These are phyloP conservation scores for Bettongia penicillata DNA, from an alignment of 2,113 vertebrate species.

Conservation along the genomic window DNA sequence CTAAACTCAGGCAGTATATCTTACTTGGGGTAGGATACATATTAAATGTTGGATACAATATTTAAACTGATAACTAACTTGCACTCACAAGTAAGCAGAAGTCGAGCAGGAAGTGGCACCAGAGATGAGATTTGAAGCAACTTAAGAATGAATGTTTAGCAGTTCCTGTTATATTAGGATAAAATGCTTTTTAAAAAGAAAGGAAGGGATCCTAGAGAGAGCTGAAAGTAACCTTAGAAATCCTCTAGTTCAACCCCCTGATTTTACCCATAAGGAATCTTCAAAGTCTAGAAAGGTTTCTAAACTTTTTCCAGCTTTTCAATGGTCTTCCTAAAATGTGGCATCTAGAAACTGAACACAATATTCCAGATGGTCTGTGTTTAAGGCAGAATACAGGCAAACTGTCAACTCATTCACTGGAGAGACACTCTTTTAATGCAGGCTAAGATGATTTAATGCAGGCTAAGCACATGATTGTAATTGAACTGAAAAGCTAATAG, in stretches of 20 bases:
- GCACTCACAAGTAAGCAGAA: neutral
- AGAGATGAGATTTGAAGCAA: neutral
- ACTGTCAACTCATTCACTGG: neutral
- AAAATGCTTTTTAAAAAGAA: neutral
- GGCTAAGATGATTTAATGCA: too few relatives aligned
- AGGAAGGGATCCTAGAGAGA: neutral
- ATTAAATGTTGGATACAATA: neutral
- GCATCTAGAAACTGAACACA: neutral
- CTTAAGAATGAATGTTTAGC: neutral
- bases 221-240: neutral
- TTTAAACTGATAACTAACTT: neutral
- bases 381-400: neutral
- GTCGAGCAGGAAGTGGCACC: neutral
- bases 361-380: neutral
- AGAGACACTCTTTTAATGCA: neutral
- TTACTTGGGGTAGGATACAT: neutral
- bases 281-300: neutral
- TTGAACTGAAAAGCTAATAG: neutral
- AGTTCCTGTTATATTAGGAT: neutral
- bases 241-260: neutral
- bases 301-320: neutral
- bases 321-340: neutral
- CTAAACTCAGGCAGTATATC: neutral
- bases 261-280: neutral
- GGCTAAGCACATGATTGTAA: neutral